These are phyloP conservation scores for Coreoperca whiteheadi DNA, from an alignment of 2,113 vertebrate genomes.

Conservation along the genomic window DNA sequence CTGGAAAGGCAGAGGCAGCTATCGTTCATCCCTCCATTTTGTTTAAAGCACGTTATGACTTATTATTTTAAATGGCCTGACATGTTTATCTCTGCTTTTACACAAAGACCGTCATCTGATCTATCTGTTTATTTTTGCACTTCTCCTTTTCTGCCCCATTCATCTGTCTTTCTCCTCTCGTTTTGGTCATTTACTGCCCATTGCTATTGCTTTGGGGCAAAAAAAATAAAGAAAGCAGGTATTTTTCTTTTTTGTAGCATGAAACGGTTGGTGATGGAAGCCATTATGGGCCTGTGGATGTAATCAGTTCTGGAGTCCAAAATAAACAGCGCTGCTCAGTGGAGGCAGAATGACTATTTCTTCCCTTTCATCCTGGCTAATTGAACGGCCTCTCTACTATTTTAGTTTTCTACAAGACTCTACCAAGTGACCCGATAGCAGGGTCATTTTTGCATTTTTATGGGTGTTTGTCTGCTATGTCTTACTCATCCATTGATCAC, in stretches of 20 bases:
- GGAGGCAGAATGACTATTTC: constrained; percentile 44
- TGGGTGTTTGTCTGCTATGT: not conserved
- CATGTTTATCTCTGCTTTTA: constrained; percentile 51
- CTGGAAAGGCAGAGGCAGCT: not conserved
- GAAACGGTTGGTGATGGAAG: constrained; percentile 59
- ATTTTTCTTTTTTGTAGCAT: constrained; percentile 45
- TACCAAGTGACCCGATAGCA: constrained; percentile 23
- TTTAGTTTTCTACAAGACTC: constrained; percentile 15
- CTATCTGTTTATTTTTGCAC: constrained; percentile 39
- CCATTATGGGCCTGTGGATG: constrained; percentile 59
- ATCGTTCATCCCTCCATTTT: not conserved
- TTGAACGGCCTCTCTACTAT: constrained; percentile 38
- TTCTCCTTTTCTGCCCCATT: not conserved
- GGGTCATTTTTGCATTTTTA: not conserved
- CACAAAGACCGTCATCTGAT: constrained; percentile 30
- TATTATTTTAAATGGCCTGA: constrained; percentile 34
- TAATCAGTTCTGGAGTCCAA: constrained; percentile 61
- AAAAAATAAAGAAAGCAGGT: constrained; percentile 39
- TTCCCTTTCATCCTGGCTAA: constrained; percentile 55
- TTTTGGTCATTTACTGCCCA: not conserved
- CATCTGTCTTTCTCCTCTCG: constrained; percentile 7
- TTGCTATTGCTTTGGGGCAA: not conserved
- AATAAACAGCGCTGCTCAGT: constrained; percentile 57
- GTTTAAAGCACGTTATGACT: constrained; percentile 37
- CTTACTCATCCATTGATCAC: not conserved